Percentiles rank a stretch among this genome's conserved stretches.
Conservation (phyloP, 2,113 vertebrate genomes). For the Ochotona curzoniae region DNA sequence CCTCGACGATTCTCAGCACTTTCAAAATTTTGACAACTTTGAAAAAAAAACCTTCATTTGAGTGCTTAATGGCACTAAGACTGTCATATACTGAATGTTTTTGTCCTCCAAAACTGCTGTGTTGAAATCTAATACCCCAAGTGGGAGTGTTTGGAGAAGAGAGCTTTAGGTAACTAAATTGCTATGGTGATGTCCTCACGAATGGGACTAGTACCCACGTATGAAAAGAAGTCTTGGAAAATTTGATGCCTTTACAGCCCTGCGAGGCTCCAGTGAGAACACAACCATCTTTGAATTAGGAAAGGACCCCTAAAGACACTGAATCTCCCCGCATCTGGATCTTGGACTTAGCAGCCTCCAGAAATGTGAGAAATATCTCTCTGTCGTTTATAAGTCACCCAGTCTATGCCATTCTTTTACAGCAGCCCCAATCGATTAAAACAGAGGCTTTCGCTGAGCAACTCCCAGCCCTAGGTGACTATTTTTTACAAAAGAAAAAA, state of each 20-base stretch:
- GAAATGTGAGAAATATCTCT: not conserved
- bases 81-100: not conserved
- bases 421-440: not conserved
- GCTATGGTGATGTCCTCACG: no score
- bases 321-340: not conserved
- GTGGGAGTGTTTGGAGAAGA: not conserved
- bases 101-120: not conserved
- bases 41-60: not conserved
- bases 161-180: not conserved
- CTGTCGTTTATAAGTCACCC: not conserved
- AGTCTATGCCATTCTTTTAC: not conserved
- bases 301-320: not conserved
- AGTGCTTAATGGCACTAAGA: not conserved
- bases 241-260: not conserved
- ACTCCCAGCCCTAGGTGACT: not conserved
- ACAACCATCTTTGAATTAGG: not conserved
- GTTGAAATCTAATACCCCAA: not conserved
- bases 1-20: constrained; percentile 1
- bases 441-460: not conserved
- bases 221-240: not conserved
- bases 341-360: not conserved
- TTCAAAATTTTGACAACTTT: not conserved
- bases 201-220: no score
- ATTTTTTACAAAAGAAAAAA: not conserved
- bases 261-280: not conserved